Evolutionary conservation across 2,888 invertebrate species (phyloP).

Genomic region (Leucophenga maculata): DNA sequence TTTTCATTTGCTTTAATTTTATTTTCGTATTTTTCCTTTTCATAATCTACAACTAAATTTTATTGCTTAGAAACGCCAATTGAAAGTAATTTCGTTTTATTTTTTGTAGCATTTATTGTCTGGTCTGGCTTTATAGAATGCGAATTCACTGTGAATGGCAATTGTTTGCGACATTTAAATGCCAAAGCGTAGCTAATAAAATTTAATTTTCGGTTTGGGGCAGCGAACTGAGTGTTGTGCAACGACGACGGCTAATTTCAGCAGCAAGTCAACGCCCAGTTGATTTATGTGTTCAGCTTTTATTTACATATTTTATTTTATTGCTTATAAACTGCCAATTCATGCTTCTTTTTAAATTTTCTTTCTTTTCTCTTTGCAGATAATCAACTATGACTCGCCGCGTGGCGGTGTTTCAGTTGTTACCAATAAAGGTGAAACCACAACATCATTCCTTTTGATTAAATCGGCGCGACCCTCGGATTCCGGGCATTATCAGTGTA

Average conservation of each 20-base stretch:
- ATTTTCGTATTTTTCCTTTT: neutral
- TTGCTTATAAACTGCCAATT: neutral
- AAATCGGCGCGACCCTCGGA: slow-evolving; percentile 89
- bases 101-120: slow-evolving; percentile 24
- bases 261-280: slow-evolving; percentile 17
- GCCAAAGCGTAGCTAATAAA: slow-evolving; percentile 23
- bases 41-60: slow-evolving; percentile 51
- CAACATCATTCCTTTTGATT: slow-evolving; percentile 90
- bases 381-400: slow-evolving; percentile 94
- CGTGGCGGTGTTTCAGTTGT: slow-evolving; percentile 93
- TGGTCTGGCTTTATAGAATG: slow-evolving; percentile 28
- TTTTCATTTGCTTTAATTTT: too few relatives aligned
- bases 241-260: slow-evolving; percentile 5
- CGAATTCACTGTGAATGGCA: slow-evolving; percentile 49
- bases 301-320: slow-evolving; percentile 17
- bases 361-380: slow-evolving; percentile 76
- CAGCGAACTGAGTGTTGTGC: neutral
- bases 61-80: slow-evolving; percentile 52
- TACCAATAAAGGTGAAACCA: slow-evolving; percentile 91
- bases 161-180: slow-evolving; percentile 38
- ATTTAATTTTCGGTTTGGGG: neutral
- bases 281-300: slow-evolving; percentile 12
- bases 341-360: neutral
- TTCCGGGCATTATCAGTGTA: slow-evolving; percentile 93
- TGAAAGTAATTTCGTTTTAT: slow-evolving; percentile 46